phyloP scores from a whole-genome alignment of 2,113 vertebrate species.

The Promerops cafer region DNA sequence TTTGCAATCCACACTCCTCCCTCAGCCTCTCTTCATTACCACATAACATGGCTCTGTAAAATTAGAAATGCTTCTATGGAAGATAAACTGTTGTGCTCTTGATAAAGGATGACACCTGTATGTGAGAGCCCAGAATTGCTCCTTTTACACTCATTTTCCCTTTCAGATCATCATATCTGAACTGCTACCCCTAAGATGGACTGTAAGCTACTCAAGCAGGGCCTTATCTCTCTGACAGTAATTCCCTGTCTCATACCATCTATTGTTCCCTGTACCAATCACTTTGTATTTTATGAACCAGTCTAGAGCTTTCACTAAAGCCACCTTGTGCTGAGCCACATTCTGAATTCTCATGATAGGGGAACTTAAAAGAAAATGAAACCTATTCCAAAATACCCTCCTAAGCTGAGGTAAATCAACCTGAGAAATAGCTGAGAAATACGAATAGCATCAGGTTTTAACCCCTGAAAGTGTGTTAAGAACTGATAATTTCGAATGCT shows the following conservation, averaged over 20 bases:
- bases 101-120: background rate
- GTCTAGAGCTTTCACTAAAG: background rate
- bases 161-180: background rate
- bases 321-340: background rate
- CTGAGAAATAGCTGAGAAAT: background rate
- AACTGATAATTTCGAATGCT: background rate
- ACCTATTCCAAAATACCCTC: background rate
- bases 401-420: background rate
- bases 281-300: background rate
- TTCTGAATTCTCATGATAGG: background rate
- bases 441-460: background rate
- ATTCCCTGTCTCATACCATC: background rate
- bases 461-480: background rate
- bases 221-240: background rate
- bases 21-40: background rate
- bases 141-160: background rate
- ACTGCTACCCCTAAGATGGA: background rate
- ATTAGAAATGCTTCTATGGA: background rate
- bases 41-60: background rate
- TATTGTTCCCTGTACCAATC: background rate
- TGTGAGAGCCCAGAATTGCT: background rate
- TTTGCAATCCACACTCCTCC: background rate
- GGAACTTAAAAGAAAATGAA: background rate
- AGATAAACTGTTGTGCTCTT: background rate
- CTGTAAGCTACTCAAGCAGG: background rate